Base-by-base conservation (phyloP, 2,113 vertebrate species). In the Oncorhynchus masou region DNA sequence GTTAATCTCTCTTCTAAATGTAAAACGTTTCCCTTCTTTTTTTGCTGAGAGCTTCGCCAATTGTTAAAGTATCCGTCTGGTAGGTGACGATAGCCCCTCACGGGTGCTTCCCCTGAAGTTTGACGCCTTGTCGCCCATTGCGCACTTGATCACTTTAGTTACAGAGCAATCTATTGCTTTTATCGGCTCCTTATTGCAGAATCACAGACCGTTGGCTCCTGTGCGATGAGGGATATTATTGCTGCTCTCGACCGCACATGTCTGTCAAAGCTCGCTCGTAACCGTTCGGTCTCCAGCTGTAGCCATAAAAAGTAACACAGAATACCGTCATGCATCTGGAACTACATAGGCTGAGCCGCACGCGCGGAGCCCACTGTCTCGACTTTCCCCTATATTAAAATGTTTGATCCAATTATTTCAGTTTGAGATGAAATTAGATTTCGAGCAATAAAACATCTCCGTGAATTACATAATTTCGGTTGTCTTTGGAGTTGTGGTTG, bases 141-240 rank as follows among this genome's bases (percentile, higher is more conserved):
- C 90, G 89, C 89, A 87, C 74, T 76, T 72, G 81, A 87, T 85
- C 85, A 75, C 87, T 25, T 92, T 88, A 77, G 90, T 85, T 81
- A 79, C 70, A 51, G 74, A 70, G 82, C 78, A 81, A 87, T 88
- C 84, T 93, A 93, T 93, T 93, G 92, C 91, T 93, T 87, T 91
- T 83, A 83, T 88, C 78, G 78, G 74, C 86, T 88, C 76, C 85
- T 90, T 92, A 92, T 91, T 93, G 92, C 89, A 87, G 87, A 88
- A 79, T 80, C 76, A 75, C 88, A 83, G 79, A 71, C 82, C 84
- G 51, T 64, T 74, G 80, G 67, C 81, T 76, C 59, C 76, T 68
- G 76, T 29, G 77, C 70, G 57, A 7, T 74, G 74, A 70, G 75
- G 69, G 71, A 57, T 83, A 75, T 92, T 92, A 91, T 91, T 93